Evolutionary conservation across 2,888 invertebrate genomes (phyloP).

Genomic region (Scaptomyza cyrtandrae): DNA sequence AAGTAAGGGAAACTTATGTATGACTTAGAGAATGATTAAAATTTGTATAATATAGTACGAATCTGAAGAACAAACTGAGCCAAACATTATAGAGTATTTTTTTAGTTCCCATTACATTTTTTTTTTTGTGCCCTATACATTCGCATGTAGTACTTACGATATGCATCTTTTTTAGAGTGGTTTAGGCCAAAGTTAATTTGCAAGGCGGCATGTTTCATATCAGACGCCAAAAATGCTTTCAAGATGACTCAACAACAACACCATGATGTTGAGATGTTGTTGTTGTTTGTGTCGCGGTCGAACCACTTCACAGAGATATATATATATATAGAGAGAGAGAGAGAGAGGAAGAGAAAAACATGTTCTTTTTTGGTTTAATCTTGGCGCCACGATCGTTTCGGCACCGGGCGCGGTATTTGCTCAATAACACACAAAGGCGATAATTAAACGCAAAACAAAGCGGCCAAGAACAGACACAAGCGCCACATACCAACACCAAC

Average conservation of each 20-base stretch:
- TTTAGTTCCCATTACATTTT: not conserved
- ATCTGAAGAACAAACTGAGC: too few relatives aligned
- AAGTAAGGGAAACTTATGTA: too few relatives aligned
- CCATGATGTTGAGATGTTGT: constrained; percentile 29
- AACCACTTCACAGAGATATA: constrained; percentile 56
- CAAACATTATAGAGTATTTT: too few relatives aligned
- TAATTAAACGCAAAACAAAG: constrained; percentile 76
- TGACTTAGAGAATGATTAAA: too few relatives aligned
- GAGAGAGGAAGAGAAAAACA: constrained; percentile 56
- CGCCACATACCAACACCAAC: constrained; percentile 22
- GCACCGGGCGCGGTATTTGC: constrained; percentile 69
- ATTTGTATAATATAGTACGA: too few relatives aligned
- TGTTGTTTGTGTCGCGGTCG: constrained; percentile 52
- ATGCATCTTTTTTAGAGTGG: constrained; percentile 60
- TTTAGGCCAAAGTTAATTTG: constrained; percentile 76
- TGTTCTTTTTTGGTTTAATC: constrained; percentile 73
- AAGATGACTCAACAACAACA: constrained; percentile 70
- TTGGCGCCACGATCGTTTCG: constrained; percentile 75
- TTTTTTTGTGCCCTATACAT: constrained; percentile 26
- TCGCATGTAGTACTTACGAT: constrained; percentile 23
- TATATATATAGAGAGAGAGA: not conserved
- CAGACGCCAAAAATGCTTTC: constrained; percentile 69
- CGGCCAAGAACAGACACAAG: constrained; percentile 59
- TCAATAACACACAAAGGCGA: constrained; percentile 71
- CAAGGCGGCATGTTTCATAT: constrained; percentile 76